Conservation (phyloP, 2,888 invertebrate genomes). For the Cetonia aurata region DNA sequence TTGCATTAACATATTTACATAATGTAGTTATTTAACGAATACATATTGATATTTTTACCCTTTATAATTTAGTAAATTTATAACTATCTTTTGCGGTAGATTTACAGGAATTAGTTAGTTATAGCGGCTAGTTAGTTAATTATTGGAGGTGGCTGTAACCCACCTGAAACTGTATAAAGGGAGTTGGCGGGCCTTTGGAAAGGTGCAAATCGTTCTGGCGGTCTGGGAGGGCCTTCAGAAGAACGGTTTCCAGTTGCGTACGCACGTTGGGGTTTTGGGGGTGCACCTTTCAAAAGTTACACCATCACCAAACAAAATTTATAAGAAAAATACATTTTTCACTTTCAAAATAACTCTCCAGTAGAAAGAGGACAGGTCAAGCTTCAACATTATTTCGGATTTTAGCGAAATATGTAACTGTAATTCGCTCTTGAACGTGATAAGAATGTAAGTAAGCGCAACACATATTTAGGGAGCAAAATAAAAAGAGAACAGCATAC, state of each 20-base stretch:
- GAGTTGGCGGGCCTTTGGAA: slow-evolving; percentile 67
- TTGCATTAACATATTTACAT: too few relatives aligned
- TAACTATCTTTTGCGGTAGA: slow-evolving; percentile 19
- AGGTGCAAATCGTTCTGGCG: slow-evolving; percentile 64
- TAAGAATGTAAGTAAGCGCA: slow-evolving; percentile 18
- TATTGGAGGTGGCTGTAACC: slow-evolving; percentile 58
- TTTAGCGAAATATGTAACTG: background rate
- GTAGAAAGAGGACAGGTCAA: slow-evolving; percentile 12
- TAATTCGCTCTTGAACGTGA: background rate
- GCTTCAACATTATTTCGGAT: slow-evolving; percentile 6
- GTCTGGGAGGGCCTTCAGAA: slow-evolving; percentile 65
- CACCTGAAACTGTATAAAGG: slow-evolving; percentile 72
- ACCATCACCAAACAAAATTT: slow-evolving; percentile 41
- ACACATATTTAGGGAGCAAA: background rate
- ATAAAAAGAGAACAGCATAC: background rate
- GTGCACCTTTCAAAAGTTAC: slow-evolving; percentile 64
- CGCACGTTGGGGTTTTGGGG: slow-evolving; percentile 74
- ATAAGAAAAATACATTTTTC: slow-evolving; percentile 24
- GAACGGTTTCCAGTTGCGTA: slow-evolving; percentile 66
- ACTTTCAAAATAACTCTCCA: background rate
- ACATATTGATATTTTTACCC: background rate
- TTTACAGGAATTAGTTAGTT: slow-evolving; percentile 20
- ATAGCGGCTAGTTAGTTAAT: slow-evolving; percentile 20
- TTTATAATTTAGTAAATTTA: slow-evolving; percentile 6
- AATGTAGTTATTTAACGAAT: too few relatives aligned